Base-by-base conservation (phyloP, 2,797 vertebrate species). In the Liparis tanakae region DNA sequence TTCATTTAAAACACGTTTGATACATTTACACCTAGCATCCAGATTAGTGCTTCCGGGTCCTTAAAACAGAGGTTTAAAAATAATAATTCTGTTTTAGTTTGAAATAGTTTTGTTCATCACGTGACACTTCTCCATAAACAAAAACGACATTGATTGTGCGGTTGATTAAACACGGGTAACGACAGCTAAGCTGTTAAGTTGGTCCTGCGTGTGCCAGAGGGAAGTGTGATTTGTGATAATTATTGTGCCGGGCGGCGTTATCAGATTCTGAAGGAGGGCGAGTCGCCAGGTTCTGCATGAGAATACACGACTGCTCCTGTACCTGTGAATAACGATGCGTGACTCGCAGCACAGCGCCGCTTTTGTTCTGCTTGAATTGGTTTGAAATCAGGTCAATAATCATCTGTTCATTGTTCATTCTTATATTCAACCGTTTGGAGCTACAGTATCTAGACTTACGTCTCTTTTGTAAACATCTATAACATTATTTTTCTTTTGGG, bases 261-360 rank as follows among this genome's bases (percentile, higher is more conserved):
- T 25, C 41, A n/a, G 18, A 6, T 74, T 59, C 34, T 44, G 53
- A 72, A 70, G 44, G 61, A 3, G 17, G n/a, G 25, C 76, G 76
- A 80, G 70, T 87, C 59, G 57, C 37, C 20, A 44, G 54, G 59
- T 48, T 64, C 75, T 68, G 67, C 53, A 61, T 51, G 41, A 64
- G 67, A 53, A 79, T 51, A 15, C 34, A 37, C 5, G 6, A 44
- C 48, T 34, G 48, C 44, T 33, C 10, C 54, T 57, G 50, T 37
- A 54, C 57, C 59, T 61, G 33, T 72, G 53, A 53, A 44, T 54
- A 67, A 30, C 44, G 8, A 56, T 44, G 12, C n/a, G 13, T 37
- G 46, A 64, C 64, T 58, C 48, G n/a, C 56, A 51, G 67, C 66
- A n/a, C 43, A 44, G 41, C 70, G 71, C 48, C 34, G 60, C 50